Evolutionary conservation across 1,140 invertebrate species (phyloP).

Genomic region (Saccostrea echinata): DNA sequence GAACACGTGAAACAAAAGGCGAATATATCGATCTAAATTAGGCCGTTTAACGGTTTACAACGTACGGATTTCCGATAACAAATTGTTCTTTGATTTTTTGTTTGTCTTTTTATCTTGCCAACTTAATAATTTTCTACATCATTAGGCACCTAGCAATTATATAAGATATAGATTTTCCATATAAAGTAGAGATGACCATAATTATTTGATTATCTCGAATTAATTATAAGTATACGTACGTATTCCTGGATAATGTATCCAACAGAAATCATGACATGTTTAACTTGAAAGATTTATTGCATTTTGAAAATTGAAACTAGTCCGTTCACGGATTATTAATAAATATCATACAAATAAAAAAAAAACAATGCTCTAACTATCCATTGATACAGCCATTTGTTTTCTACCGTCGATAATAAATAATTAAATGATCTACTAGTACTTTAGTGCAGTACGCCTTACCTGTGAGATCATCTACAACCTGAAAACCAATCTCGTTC

Average conservation of each 20-base stretch:
- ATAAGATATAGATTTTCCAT: conserved; percentile 6
- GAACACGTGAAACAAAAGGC: not conserved
- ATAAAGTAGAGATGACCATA: not conserved
- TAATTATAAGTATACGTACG: too few species aligned
- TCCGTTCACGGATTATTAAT: too few species aligned
- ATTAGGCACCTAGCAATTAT: not conserved
- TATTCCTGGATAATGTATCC: too few species aligned
- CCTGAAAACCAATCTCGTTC: not conserved
- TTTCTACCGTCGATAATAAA: too few species aligned
- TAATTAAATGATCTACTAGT: not conserved
- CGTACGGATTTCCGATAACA: conserved; percentile 29
- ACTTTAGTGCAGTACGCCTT: not conserved
- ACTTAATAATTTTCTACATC: conserved; percentile 10
- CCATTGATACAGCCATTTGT: too few species aligned
- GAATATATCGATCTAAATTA: conserved; percentile 11
- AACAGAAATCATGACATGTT: not conserved
- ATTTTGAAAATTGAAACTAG: too few species aligned
- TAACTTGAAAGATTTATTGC: not conserved
- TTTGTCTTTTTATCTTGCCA: not conserved
- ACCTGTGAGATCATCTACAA: not conserved
- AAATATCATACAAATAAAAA: too few species aligned
- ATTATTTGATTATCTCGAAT: not conserved
- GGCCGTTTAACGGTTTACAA: not conserved
- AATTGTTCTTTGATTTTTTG: conserved; percentile 25
- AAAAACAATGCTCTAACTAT: too few species aligned